Base-by-base conservation (phyloP, 2,797 vertebrate genomes). In the Leptatherina wallacei region DNA sequence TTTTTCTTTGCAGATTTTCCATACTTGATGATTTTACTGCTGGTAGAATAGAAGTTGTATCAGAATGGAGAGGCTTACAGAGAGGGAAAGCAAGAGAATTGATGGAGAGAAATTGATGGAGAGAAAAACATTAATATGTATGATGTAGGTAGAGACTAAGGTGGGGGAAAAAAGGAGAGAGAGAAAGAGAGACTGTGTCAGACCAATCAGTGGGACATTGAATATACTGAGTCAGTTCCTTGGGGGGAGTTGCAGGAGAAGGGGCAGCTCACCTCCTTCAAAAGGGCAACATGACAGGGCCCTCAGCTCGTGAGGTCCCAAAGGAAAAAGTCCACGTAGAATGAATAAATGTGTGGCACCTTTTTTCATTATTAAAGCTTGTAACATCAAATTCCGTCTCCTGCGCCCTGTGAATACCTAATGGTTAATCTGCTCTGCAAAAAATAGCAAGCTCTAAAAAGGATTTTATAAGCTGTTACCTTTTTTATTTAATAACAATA, bases 291-390 rank as follows among this genome's bases (percentile, higher is more conserved):
- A 65, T 65, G 56, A 74, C 77, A 6, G n/a, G 69, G 59, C 71
- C 79, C 58, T 70, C 3, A 65, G 76, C 63, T 63, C 61, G 4
- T 9, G 3, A 42, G 18, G 10, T 77, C 75, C 78, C 71, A 40
- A 30, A 68, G 58, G 67, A 32, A 5, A 61, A 73, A 67, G 60
- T 79, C 65, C 65, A 72, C 64, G 64, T 47, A 69, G 75, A 83
- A 76, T 87, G 38, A 85, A 80, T 79, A 75, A 84, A 78, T 76
- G 76, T 67, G 52, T 71, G 67, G 71, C 54, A 72, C 51, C 66
- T 77, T 79, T 86, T 86, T 86, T 81, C 57, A 85, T 86, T 84
- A 85, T 85, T 84, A 82, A 77, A 82, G 65, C 65, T 66, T 65
- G 58, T 79, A 71, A 85, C 75, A 69, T 81, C 75, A 71, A 16